A percentile compares a stretch with the other conserved stretches of the same genome.
Conservation (phyloP, 92 coral and sea anemone genomes). For the Umimayanthus chanpuru region DNA sequence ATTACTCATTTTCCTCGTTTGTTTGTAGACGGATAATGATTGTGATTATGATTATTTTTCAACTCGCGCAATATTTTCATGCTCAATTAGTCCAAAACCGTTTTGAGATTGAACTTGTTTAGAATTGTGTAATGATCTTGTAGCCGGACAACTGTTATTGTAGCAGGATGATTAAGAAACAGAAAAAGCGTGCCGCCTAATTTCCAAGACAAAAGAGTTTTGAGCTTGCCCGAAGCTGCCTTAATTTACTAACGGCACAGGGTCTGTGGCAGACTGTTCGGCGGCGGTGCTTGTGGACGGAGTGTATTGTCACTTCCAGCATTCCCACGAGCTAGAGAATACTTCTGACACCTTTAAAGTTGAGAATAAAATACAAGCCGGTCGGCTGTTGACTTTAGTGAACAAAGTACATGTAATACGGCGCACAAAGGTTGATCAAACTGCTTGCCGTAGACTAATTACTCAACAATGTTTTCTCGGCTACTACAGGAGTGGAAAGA, state of each 20-base stretch:
- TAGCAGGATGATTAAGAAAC: not conserved
- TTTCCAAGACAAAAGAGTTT: slow-evolving; percentile 8
- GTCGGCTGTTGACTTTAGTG: not conserved
- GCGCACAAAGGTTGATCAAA: not conserved
- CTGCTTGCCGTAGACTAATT: not conserved
- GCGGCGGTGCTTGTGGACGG: not conserved
- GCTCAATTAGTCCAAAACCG: not conserved
- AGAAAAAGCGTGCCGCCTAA: not conserved
- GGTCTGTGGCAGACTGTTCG: not conserved
- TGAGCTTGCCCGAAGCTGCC: slow-evolving; percentile 16
- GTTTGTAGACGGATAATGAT: not conserved
- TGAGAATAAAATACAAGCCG: not conserved
- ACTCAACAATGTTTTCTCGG: slow-evolving; percentile 14
- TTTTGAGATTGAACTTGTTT: not conserved
- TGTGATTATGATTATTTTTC: not conserved
- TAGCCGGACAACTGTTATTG: not conserved
- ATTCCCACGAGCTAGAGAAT: not conserved
- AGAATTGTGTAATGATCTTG: not conserved
- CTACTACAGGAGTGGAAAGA: slow-evolving; percentile 95
- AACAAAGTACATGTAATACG: not conserved
- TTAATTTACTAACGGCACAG: not conserved
- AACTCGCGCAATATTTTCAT: no score
- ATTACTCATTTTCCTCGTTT: not conserved
- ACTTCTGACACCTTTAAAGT: not conserved
- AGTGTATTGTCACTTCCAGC: not conserved